Conservation (phyloP, 2,888 invertebrate genomes). For the Tachina lurida region DNA sequence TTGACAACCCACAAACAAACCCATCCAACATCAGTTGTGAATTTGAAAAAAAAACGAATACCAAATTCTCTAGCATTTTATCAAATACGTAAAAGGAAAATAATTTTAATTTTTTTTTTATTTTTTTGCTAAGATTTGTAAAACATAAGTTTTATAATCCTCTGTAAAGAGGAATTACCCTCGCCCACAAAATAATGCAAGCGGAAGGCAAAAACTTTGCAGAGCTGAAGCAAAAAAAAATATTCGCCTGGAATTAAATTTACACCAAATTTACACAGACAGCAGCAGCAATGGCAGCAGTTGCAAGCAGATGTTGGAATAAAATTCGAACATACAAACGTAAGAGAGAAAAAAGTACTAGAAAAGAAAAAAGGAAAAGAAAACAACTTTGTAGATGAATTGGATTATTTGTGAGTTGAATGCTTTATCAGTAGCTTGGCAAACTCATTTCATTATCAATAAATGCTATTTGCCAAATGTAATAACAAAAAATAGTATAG, state of each 20-base stretch:
- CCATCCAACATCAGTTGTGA: conserved; percentile 15
- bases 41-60: conserved; percentile 37
- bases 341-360: background rate
- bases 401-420: conserved; percentile 71
- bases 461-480: conserved; percentile 54
- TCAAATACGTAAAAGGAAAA: conserved; percentile 34
- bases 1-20: conserved; percentile 50
- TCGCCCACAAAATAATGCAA: background rate
- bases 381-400: conserved; percentile 59
- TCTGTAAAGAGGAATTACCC: conserved; percentile 36
- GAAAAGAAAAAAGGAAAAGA: conserved; percentile 11
- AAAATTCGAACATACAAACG: conserved; percentile 61
- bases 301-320: conserved; percentile 58
- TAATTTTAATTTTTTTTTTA: background rate
- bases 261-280: conserved; percentile 80
- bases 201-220: conserved; percentile 13
- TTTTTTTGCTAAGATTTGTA: conserved; percentile 55
- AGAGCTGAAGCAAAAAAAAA: conserved; percentile 1
- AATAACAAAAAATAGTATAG: background rate
- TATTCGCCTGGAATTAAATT: conserved; percentile 76
- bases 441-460: conserved; percentile 58
- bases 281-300: conserved; percentile 58
- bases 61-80: conserved; percentile 53
- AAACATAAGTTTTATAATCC: conserved; percentile 65
- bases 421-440: conserved; percentile 64